These are phyloP conservation scores for Hymenopus coronatus DNA, from an alignment of 2,888 invertebrate species.

Conservation along the genomic window DNA sequence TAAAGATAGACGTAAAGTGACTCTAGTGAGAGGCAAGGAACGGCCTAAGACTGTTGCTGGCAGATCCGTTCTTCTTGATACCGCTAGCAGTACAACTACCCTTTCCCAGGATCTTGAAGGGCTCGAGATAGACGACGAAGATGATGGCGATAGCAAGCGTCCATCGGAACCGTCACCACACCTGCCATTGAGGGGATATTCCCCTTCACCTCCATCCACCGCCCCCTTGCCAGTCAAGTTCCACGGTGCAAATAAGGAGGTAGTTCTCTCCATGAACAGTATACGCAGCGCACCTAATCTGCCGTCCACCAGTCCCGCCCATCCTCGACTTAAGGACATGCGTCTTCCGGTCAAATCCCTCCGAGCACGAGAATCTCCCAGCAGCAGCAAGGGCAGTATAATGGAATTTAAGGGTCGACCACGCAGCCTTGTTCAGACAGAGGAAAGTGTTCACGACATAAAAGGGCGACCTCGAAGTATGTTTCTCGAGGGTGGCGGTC, in stretches of 20 bases:
- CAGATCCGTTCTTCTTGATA: conserved; percentile 44
- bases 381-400: conserved; percentile 39
- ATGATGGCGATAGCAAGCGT: conserved; percentile 36
- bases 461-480: conserved; percentile 42
- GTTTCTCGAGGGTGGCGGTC: conserved; percentile 46
- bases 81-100: conserved; percentile 42
- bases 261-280: conserved; percentile 63
- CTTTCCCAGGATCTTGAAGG: conserved; percentile 46
- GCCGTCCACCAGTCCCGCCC: conserved; percentile 64
- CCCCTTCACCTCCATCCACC: conserved; percentile 80
- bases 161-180: conserved; percentile 43
- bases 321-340: conserved; percentile 69
- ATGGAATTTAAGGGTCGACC: conserved; percentile 69
- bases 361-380: conserved; percentile 58
- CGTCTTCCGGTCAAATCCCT: conserved; percentile 70
- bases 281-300: conserved; percentile 78
- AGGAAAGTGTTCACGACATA: conserved; percentile 11
- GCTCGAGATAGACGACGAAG: conserved; percentile 46
- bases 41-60: conserved; percentile 61
- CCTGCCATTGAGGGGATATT: conserved; percentile 67
- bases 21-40: conserved; percentile 40
- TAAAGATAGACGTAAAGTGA: conserved; percentile 52
- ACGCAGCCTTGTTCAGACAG: conserved; percentile 34
- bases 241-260: conserved; percentile 57
- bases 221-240: conserved; percentile 81